A percentile compares a stretch with the other conserved stretches of the same genome.
Evolutionary conservation across 2,888 invertebrate genomes (phyloP).

Genomic region (Brachyopa scutellaris): DNA sequence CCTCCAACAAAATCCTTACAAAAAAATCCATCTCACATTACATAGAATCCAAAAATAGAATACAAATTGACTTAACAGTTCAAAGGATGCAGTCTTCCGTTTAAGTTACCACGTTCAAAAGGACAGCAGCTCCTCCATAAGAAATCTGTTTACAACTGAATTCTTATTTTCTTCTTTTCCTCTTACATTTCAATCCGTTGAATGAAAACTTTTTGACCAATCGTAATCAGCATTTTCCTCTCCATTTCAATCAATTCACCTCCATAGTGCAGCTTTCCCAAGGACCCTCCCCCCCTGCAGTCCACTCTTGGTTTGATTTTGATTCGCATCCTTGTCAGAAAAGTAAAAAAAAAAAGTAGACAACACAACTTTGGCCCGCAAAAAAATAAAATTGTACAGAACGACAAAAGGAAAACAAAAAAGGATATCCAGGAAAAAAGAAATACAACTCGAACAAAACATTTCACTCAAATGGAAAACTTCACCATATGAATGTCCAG

Average conservation of each 20-base stretch:
- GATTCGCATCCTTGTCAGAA: slow-evolving; percentile 34
- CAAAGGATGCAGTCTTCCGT: slow-evolving; percentile 56
- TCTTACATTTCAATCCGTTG: slow-evolving; percentile 32
- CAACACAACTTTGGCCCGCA: slow-evolving; percentile 58
- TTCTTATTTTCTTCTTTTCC: neutral
- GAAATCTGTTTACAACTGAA: slow-evolving; percentile 21
- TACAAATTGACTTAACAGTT: slow-evolving; percentile 37
- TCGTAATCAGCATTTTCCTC: slow-evolving; percentile 71
- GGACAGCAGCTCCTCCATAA: neutral
- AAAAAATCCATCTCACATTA: no score
- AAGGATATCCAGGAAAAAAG: slow-evolving; percentile 16
- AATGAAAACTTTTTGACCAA: slow-evolving; percentile 61
- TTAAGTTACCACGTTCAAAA: slow-evolving; percentile 37
- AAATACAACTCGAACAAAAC: slow-evolving; percentile 48
- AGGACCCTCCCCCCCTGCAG: neutral
- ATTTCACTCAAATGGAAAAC: slow-evolving; percentile 72
- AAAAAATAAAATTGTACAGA: slow-evolving; percentile 30
- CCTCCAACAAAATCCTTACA: no score
- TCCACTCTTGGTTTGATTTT: slow-evolving; percentile 10
- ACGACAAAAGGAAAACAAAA: slow-evolving; percentile 23
- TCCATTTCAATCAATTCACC: slow-evolving; percentile 72
- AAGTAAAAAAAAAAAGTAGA: slow-evolving; percentile 7
- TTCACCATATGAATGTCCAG: slow-evolving; percentile 70
- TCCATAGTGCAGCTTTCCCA: slow-evolving; percentile 3
- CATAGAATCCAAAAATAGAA: slow-evolving; percentile 8